Evolutionary conservation across 1,140 invertebrate species (phyloP).

Genomic region (Anastatus disparis): DNA sequence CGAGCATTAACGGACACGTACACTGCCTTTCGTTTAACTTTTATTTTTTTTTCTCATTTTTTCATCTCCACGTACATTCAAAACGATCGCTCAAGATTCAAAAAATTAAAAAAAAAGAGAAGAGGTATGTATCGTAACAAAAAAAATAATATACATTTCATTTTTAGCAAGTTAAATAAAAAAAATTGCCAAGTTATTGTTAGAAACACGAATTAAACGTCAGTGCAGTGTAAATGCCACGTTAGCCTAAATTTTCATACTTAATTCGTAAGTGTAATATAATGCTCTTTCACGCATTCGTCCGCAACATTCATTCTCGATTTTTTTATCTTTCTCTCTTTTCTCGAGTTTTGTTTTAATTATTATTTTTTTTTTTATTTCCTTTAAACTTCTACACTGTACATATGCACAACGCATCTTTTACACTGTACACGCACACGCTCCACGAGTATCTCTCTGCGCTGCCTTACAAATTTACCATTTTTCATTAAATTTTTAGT

Average conservation of each 20-base stretch:
- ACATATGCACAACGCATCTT: constrained; percentile 68
- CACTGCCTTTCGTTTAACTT: constrained; percentile 46
- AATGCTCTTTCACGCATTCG: constrained; percentile 44
- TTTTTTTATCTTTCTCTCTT: constrained; percentile 24
- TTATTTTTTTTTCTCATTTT: constrained; percentile 12
- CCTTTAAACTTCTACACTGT: constrained; percentile 63
- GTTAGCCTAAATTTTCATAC: constrained; percentile 56
- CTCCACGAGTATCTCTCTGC: constrained; percentile 57
- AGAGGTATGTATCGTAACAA: constrained; percentile 29
- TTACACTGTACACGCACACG: constrained; percentile 67
- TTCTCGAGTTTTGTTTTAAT: constrained; percentile 31
- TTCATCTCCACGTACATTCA: constrained; percentile 18
- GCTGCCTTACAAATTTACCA: constrained; percentile 53
- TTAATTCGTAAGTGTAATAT: constrained; percentile 62
- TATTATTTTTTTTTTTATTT: constrained; percentile 51
- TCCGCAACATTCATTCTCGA: constrained; percentile 24
- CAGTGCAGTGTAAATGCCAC: constrained; percentile 53
- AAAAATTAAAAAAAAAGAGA: constrained; percentile 32
- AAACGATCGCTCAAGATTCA: background rate
- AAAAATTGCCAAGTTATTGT: background rate
- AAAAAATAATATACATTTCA: constrained; percentile 27
- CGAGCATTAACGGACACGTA: constrained; percentile 54
- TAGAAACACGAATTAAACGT: constrained; percentile 4
- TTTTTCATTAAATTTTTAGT: constrained; percentile 32
- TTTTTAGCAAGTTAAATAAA: constrained; percentile 19